phyloP scores from a whole-genome alignment of 2,113 vertebrate species.

The Bos javanicus region DNA sequence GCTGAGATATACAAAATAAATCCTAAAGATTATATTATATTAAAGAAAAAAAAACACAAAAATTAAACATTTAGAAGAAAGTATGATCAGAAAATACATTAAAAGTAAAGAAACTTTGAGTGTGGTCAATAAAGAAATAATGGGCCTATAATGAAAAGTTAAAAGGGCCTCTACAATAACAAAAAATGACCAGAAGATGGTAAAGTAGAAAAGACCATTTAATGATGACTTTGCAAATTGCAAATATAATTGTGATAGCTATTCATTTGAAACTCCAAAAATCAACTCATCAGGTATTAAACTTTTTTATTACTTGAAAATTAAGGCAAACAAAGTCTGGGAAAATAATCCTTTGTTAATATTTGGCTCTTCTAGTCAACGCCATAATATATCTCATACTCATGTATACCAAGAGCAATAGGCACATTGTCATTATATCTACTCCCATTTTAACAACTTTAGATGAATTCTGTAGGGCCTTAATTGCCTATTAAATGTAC shows the following conservation, averaged over 20 bases:
- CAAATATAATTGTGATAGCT: not conserved
- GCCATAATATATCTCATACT: not conserved
- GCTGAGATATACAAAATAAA: not conserved
- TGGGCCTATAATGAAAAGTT: not conserved
- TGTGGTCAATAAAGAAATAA: not conserved
- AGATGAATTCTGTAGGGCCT: not conserved
- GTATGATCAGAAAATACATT: not conserved
- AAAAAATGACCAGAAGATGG: not conserved
- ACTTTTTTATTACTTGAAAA: not conserved
- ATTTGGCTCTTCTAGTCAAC: not conserved
- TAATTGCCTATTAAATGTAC: not conserved
- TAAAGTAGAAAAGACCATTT: not conserved
- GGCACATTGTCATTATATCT: not conserved
- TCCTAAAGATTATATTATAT: not conserved
- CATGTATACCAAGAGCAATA: not conserved
- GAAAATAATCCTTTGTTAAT: not conserved
- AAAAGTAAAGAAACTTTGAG: not conserved
- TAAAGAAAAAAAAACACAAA: not conserved
- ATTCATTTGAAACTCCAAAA: not conserved
- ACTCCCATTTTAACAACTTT: not conserved
- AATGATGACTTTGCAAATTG: not conserved
- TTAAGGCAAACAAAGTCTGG: not conserved
- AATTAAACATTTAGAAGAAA: not conserved
- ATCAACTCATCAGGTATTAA: not conserved
- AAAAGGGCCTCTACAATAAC: not conserved